Percentiles rank a stretch among this genome's conserved stretches.
Conservation (phyloP, 2,888 invertebrate genomes). For the Drosophila borborema region DNA sequence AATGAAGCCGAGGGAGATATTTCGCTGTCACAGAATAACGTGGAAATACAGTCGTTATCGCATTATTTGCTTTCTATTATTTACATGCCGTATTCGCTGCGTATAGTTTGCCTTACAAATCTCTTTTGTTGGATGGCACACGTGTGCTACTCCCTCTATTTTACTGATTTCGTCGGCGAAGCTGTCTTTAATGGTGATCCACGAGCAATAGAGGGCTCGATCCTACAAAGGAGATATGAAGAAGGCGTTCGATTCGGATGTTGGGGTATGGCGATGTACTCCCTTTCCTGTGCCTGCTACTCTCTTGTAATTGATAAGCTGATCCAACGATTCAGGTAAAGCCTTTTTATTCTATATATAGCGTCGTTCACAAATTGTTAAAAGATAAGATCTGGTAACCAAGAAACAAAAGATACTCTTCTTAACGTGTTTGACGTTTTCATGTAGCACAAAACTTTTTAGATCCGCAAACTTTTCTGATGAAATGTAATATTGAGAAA, state of each 20-base stretch:
- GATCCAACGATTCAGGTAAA: conserved; percentile 90
- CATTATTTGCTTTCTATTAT: conserved; percentile 95
- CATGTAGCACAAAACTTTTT: no score
- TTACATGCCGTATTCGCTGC: conserved; percentile 95
- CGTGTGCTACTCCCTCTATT: conserved; percentile 97
- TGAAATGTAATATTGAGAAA: no score
- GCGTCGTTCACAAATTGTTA: no score
- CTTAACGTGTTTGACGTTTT: no score
- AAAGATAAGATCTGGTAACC: background rate
- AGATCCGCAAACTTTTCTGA: no score
- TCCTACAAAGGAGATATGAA: conserved; percentile 90
- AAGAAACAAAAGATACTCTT: background rate
- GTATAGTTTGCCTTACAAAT: conserved; percentile 95
- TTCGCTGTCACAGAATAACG: conserved; percentile 48
- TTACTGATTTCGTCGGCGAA: conserved; percentile 93
- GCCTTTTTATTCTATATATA: background rate
- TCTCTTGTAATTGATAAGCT: conserved; percentile 95
- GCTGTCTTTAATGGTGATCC: conserved; percentile 85
- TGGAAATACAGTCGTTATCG: conserved; percentile 86
- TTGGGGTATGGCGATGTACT: conserved; percentile 98
- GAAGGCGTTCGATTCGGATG: conserved; percentile 97
- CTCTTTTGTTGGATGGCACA: conserved; percentile 99
- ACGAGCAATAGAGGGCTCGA: conserved; percentile 89
- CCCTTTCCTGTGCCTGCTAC: conserved; percentile 97
- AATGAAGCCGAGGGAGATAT: conserved; percentile 14